Conservation (phyloP, 2,797 vertebrate species). For the Muscicapa striata region DNA sequence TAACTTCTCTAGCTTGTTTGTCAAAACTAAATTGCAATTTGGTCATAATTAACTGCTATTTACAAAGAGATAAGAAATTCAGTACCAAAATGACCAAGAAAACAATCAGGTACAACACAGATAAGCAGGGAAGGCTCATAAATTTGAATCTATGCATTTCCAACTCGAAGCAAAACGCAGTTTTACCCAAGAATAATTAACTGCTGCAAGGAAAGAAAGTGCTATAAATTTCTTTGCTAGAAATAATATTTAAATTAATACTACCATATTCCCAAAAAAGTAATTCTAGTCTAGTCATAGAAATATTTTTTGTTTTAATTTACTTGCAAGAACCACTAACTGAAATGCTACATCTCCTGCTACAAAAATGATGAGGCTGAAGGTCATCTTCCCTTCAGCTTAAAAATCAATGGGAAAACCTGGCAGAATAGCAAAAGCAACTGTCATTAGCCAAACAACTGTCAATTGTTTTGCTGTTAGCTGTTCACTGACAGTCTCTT, state of each 20-base stretch:
- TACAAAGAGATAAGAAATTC: not conserved
- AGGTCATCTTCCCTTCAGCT: not conserved
- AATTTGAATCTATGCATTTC: not conserved
- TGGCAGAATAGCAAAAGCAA: not conserved
- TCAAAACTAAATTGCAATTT: not conserved
- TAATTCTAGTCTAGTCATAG: not conserved
- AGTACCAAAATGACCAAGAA: not conserved
- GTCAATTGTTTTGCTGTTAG: not conserved
- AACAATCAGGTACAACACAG: not conserved
- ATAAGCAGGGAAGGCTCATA: not conserved
- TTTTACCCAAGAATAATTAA: constrained; percentile 12
- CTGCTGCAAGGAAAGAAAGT: not conserved
- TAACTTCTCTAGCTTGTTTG: not conserved
- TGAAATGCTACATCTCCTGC: not conserved
- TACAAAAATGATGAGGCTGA: not conserved
- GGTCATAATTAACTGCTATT: not conserved
- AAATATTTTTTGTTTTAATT: not conserved
- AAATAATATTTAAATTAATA: not conserved
- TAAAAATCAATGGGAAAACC: not conserved
- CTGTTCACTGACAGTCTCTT: not conserved
- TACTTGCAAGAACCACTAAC: not conserved
- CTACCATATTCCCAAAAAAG: not conserved
- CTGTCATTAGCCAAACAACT: not conserved
- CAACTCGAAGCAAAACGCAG: not conserved
- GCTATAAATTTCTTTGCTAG: not conserved